Evolutionary conservation across 2,888 invertebrate species (phyloP), one percentile per base, ranked within the genome.

Genomic region (Harpalus rubripes): DNA sequence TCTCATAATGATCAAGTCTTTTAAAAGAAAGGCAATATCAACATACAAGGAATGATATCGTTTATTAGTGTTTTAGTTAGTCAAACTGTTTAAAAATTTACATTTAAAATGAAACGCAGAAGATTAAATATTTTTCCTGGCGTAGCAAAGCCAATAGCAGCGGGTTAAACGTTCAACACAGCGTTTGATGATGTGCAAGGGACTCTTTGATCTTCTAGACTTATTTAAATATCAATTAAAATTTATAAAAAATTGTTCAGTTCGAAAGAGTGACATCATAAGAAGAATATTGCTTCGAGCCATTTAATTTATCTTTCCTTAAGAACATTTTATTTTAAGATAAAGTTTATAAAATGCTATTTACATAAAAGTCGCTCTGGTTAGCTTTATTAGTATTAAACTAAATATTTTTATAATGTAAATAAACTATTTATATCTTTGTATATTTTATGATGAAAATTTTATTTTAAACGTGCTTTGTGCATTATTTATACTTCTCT

Each of bases 221-320:
- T 68, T 80, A 80, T 80, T 81, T 81, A 81, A 81, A 81, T 81
- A 81, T 81, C 81, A 81, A 81, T 81, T 81, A 81, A 81, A 81
- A 81, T 81, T 52, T 52, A 81, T 81, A 72, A 65, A 81, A 81
- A 81, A 81, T 52, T 58, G 65, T 63, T 63, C 72, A 26, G 22
- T 72, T 65, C 58, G 56, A 65, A 81, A 65, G 81, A 68, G 81
- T 81, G 81, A 81, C 81, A 81, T 81, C 22, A 56, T 61, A 61
- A 32, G 58, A 56, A 58, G 32, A 72, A 81, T 22, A 81, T 81
- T 44, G 72, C 81, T 18, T 58, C 52, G 15, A 61, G 68, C 81
- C 15, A 26, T 81, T 68, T 58, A 81, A 81, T 81, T 81, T 81
- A 72, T 16, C 61, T 10, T 72, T 65, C 72, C 56, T 26, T 56